These are phyloP conservation scores for Operophtera brumata DNA, from an alignment of 2,888 invertebrate species.

Conservation along the genomic window DNA sequence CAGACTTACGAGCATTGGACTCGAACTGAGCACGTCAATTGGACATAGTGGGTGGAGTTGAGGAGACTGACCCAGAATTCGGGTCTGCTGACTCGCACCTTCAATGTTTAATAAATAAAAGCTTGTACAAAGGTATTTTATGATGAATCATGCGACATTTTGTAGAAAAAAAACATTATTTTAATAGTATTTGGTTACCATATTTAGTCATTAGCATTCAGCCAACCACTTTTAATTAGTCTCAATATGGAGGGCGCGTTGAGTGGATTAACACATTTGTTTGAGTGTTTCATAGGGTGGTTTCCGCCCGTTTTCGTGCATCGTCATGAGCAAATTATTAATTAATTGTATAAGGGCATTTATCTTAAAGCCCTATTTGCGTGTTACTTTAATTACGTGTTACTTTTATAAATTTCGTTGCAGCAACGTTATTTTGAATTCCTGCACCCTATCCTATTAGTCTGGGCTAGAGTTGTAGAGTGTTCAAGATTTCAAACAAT, in stretches of 20 bases:
- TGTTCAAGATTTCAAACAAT: slow-evolving; percentile 39
- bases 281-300: slow-evolving; percentile 40
- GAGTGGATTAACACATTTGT: slow-evolving; percentile 38
- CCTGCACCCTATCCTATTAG: neutral
- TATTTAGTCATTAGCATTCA: neutral
- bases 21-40: slow-evolving; percentile 23
- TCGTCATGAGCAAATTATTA: slow-evolving; percentile 48
- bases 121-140: neutral
- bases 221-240: neutral
- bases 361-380: neutral
- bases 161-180: neutral
- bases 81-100: slow-evolving; percentile 14
- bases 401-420: slow-evolving; percentile 6
- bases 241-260: neutral
- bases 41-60: slow-evolving; percentile 28
- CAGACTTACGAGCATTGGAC: slow-evolving; percentile 26
- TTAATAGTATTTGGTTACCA: neutral
- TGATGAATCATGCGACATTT: neutral
- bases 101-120: slow-evolving; percentile 4
- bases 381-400: slow-evolving; percentile 2
- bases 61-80: slow-evolving; percentile 26
- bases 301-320: slow-evolving; percentile 48
- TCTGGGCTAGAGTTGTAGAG: neutral
- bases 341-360: slow-evolving; percentile 25
- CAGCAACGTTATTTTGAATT: slow-evolving; percentile 2